phyloP scores from a whole-genome alignment of 2,888 invertebrate genomes.

The Strigamia transsilvanica region DNA sequence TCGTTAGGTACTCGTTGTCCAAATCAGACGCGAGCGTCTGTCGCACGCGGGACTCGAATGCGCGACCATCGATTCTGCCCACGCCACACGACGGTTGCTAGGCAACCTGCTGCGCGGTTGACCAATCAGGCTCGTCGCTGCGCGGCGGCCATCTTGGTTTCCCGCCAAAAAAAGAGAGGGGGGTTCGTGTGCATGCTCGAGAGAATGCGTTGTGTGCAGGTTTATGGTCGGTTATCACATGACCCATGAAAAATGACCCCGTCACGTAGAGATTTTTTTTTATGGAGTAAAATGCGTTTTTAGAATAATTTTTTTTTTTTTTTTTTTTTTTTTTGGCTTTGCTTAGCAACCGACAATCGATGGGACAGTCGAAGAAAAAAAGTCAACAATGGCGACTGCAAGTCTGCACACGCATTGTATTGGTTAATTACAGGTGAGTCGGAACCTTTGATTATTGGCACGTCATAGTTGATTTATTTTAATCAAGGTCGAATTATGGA shows the following conservation, averaged over 20 bases:
- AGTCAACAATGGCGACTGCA: constrained; percentile 27
- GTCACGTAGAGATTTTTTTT: constrained; percentile 23
- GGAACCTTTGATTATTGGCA: constrained; percentile 32
- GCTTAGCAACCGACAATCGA: constrained; percentile 27
- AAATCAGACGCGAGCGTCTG: constrained; percentile 34
- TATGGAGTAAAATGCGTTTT: not conserved
- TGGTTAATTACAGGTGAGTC: constrained; percentile 21
- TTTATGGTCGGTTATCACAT: constrained; percentile 11
- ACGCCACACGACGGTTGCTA: constrained; percentile 1
- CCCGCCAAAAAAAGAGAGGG: not conserved
- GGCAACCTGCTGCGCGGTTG: not conserved
- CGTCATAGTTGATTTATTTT: constrained; percentile 22
- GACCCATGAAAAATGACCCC: constrained; percentile 32
- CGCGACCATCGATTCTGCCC: constrained; percentile 28
- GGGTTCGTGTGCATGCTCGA: not conserved
- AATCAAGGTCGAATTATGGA: constrained; percentile 19
- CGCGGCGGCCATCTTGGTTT: not conserved
- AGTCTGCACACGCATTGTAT: constrained; percentile 32
- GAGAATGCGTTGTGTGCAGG: not conserved
- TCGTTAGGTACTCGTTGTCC: constrained; percentile 13
- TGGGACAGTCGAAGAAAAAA: not conserved
- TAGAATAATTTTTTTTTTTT: not conserved
- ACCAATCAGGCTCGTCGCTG: not conserved
- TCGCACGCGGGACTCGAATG: constrained; percentile 10
- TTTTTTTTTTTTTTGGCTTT: not conserved